phyloP scores from a whole-genome alignment of 2,888 invertebrate genomes.

The Drosophila paracracens region DNA sequence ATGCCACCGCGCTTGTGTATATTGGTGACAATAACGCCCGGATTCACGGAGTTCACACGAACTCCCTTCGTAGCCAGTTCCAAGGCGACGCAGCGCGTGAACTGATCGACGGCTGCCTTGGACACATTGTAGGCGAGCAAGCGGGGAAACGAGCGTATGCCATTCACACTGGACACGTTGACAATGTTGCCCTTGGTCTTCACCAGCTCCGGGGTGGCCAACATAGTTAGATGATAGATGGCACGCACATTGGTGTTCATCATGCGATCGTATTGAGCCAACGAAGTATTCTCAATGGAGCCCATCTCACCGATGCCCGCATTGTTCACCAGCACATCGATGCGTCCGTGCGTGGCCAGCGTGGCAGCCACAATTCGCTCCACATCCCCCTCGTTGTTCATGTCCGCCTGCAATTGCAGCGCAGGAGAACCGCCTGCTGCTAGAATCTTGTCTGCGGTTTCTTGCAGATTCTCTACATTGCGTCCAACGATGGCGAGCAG shows the following conservation, averaged over 20 bases:
- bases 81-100: constrained; percentile 95
- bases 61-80: constrained; percentile 92
- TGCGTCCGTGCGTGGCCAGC: constrained; percentile 88
- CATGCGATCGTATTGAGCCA: constrained; percentile 93
- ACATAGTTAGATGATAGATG: constrained; percentile 91
- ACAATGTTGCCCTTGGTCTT: constrained; percentile 93
- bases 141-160: constrained; percentile 93
- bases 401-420: constrained; percentile 88
- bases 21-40: constrained; percentile 96
- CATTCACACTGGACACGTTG: constrained; percentile 97
- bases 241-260: constrained; percentile 95
- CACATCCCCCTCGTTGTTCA: constrained; percentile 86
- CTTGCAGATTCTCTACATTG: constrained; percentile 88
- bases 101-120: constrained; percentile 96
- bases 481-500: constrained; percentile 88
- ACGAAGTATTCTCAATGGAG: constrained; percentile 91
- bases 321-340: constrained; percentile 93
- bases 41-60: constrained; percentile 95
- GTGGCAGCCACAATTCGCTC: constrained; percentile 89
- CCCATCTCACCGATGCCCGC: constrained; percentile 94
- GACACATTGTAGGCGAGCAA: constrained; percentile 96
- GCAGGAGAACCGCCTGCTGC: constrained; percentile 85
- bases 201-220: constrained; percentile 93
- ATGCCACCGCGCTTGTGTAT: constrained; percentile 92
- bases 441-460: constrained; percentile 86